phyloP scores from a whole-genome alignment of 1,140 invertebrate species.

The Caenorhabditis elegans region WBcel235 BX284606.5:6758501-6759000 shows the following conservation, averaged over 20 bases:
- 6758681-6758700: neutral
- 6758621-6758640: neutral
- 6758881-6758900: too few species aligned
- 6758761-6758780: neutral
- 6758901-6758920: too few species aligned
- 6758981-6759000: neutral
- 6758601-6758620: conserved; percentile 6
- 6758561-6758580: neutral
- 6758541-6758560: neutral
- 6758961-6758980: neutral
- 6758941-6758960: too few species aligned
- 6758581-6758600: neutral
- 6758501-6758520: neutral
- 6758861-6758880: too few species aligned
- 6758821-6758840: too few species aligned
- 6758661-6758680: neutral
- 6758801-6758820: neutral
- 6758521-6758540: neutral
- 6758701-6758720: neutral
- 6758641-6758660: neutral
- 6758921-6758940: too few species aligned
- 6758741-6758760: neutral
- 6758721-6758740: neutral
- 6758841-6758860: too few species aligned
- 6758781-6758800: neutral